These are phyloP conservation scores for Smutsia gigantea DNA, from an alignment of 2,797 vertebrate species.

Conservation along the genomic window DNA sequence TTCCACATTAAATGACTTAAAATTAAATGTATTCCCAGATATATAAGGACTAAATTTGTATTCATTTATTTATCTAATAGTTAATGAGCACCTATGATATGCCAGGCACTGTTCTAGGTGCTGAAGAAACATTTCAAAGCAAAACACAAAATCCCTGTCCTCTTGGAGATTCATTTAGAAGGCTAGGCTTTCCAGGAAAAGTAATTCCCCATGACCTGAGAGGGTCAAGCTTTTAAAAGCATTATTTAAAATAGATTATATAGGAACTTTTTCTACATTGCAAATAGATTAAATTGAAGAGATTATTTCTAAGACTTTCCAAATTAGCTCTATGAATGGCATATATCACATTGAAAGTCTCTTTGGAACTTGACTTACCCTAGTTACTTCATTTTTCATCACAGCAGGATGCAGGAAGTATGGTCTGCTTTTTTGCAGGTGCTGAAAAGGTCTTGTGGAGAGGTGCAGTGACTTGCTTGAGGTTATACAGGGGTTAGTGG, in stretches of 20 bases:
- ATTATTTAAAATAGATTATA: slow-evolving; percentile 1
- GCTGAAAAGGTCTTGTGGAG: neutral
- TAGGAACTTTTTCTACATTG: neutral
- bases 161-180: neutral
- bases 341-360: neutral
- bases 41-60: neutral
- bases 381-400: slow-evolving; percentile 23
- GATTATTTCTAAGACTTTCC: neutral
- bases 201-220: neutral
- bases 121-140: neutral
- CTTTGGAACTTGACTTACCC: neutral
- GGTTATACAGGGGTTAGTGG: neutral
- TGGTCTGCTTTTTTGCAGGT: neutral
- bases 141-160: neutral
- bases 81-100: neutral
- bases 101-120: neutral
- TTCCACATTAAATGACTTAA: neutral
- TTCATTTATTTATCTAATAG: neutral
- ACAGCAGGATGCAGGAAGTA: neutral
- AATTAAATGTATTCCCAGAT: neutral
- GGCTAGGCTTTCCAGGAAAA: neutral
- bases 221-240: neutral
- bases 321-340: neutral
- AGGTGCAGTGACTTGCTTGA: neutral
- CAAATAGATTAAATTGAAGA: neutral